Conservation (phyloP, 2,888 invertebrate species). For the Ormia ochracea region DNA sequence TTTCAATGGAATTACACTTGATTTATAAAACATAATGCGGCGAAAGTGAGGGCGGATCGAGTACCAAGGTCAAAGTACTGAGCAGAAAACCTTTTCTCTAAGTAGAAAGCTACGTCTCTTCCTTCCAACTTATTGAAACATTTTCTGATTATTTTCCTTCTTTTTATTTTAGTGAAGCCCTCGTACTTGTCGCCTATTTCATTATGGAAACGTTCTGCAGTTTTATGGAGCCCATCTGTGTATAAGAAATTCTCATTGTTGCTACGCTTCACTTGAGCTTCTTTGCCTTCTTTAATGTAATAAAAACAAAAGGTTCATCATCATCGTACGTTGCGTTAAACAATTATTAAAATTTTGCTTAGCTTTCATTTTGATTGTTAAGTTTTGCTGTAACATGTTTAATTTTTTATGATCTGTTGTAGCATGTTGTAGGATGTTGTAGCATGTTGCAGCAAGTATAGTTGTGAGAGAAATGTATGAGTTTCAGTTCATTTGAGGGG, state of each 20-base stretch:
- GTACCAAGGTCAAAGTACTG: too few relatives aligned
- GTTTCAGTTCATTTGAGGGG: not conserved
- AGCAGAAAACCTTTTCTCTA: too few relatives aligned
- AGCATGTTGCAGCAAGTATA: not conserved
- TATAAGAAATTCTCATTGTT: not conserved
- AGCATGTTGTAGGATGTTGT: constrained; percentile 1
- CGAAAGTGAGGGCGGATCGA: too few relatives aligned
- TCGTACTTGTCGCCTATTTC: too few relatives aligned
- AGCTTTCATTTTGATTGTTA: not conserved
- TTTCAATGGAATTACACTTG: too few relatives aligned
- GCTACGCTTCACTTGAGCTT: not conserved
- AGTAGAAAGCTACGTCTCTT: too few relatives aligned
- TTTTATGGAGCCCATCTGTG: constrained; percentile 41
- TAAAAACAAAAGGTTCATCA: constrained; percentile 4
- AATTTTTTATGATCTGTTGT: not conserved
- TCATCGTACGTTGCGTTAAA: constrained; percentile 15
- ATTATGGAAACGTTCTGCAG: constrained; percentile 2
- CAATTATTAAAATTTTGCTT: constrained; percentile 30
- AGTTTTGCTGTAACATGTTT: constrained; percentile 4
- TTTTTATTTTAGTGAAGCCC: too few relatives aligned
- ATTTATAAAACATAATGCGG: too few relatives aligned
- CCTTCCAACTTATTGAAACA: too few relatives aligned
- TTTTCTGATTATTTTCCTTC: too few relatives aligned
- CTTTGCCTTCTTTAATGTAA: not conserved
- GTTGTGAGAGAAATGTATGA: not conserved